Evolutionary conservation across 2,797 vertebrate species (phyloP), one percentile per base, ranked within the genome.

Genomic region (Sebastes elongatus): DNA sequence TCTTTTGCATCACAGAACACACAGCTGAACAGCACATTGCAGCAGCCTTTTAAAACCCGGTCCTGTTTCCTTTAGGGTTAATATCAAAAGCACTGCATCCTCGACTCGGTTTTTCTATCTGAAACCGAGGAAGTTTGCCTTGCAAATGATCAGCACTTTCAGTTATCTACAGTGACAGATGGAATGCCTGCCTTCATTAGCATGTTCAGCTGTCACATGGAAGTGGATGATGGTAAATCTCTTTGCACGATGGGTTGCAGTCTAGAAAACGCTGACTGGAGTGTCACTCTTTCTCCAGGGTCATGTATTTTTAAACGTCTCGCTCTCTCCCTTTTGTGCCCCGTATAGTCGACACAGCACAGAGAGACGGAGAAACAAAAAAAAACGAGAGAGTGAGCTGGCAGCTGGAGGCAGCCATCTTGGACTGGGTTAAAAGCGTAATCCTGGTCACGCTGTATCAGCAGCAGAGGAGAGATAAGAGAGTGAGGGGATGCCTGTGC

Each of bases 361-460:
- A 56, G 20, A 22, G 57, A 81, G 63, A 1, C 30, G 78, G 72
- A 60, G 49, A 69, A 55, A 70, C 2, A 3, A 60, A 20, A 38
- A 22, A 59, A 2, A 49, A 5, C 23, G 32, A 38, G 55, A 65
- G 59, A 27, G 56, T 9, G 76, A 78, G 65, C 59, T 80, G 35
- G 74, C 80, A 89, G 87, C 77, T 80, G 70, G 63, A 86, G 78
- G 84, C 76, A 84, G 85, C 93, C 92, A 93, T 93, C 85, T 93
- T 94, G 91, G 89, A 91, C 74, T 69, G 72, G 83, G 86, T 88
- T 91, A 88, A 91, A 93, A 91, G 82, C 71, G 28, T 88, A 91
- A 93, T 91, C 84, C 80, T 88, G 90, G 87, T 90, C 86, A 88
- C 20, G 86, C 87, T 94, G 87, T 60, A 89, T 93, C 90, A 94